phyloP scores from a whole-genome alignment of 2,888 invertebrate genomes.

The Pseudococcus longispinus region DNA sequence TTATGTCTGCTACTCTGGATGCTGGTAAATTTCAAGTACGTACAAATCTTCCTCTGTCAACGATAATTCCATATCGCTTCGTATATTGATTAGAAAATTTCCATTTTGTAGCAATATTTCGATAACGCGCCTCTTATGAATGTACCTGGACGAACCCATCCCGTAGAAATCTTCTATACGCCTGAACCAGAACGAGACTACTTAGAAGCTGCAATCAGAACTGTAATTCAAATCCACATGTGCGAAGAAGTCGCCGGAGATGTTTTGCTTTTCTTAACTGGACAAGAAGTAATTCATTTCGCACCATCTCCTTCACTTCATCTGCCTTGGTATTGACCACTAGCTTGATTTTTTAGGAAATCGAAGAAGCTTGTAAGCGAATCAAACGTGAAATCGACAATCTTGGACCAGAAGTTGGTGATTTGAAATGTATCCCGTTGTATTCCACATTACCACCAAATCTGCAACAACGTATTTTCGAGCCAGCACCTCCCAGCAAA shows the following conservation, averaged over 20 bases:
- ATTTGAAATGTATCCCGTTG: conserved; percentile 96
- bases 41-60: not conserved
- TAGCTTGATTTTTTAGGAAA: conserved; percentile 70
- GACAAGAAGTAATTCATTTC: conserved; percentile 67
- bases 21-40: conserved; percentile 92
- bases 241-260: conserved; percentile 93
- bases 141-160: conserved; percentile 95
- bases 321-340: not conserved
- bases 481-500: conserved; percentile 91
- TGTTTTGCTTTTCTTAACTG: conserved; percentile 87
- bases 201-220: conserved; percentile 96
- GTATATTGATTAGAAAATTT: not conserved
- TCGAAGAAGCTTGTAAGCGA: conserved; percentile 98
- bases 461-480: conserved; percentile 96
- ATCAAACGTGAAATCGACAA: conserved; percentile 96
- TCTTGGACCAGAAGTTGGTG: conserved; percentile 94
- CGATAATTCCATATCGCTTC: not conserved
- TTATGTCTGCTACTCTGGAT: conserved; percentile 99
- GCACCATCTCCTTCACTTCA: not conserved
- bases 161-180: conserved; percentile 98
- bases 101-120: conserved; percentile 80
- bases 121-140: conserved; percentile 98
- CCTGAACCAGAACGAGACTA: conserved; percentile 98
- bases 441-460: conserved; percentile 98
- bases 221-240: conserved; percentile 97